Percentiles rank a stretch among this genome's conserved stretches.
Evolutionary conservation across 2,113 vertebrate species (phyloP).

Genomic region (Alaudala cheleensis): DNA sequence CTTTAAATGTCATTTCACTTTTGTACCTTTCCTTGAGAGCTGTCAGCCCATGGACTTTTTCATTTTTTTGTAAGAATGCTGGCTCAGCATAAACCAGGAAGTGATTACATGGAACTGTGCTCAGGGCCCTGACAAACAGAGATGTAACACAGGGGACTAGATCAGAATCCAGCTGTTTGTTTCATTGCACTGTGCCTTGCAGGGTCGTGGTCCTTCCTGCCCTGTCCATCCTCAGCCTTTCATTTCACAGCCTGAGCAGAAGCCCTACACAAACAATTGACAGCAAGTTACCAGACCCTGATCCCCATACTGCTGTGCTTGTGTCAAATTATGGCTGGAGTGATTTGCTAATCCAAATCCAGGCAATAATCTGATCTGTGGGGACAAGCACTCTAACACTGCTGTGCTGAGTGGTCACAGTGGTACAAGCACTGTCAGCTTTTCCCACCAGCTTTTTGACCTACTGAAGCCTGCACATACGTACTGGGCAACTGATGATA

Average conservation of each 20-base stretch:
- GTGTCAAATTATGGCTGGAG: not conserved
- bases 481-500: not conserved
- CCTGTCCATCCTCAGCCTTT: not conserved
- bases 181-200: not conserved
- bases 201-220: not conserved
- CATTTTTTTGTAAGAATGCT: not conserved
- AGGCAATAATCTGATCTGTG: not conserved
- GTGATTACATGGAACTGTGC: not conserved
- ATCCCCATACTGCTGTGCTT: not conserved
- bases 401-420: not conserved
- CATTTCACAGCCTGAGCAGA: not conserved
- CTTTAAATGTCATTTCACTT: not conserved
- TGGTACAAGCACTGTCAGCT: not conserved
- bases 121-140: not conserved
- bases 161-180: not conserved
- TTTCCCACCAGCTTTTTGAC: conserved; percentile 9
- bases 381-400: not conserved
- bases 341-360: not conserved
- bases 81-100: not conserved
- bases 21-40: not conserved
- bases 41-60: not conserved
- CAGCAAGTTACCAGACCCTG: not conserved
- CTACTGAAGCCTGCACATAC: not conserved
- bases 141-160: fast-evolving
- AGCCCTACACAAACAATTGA: not conserved